Evolutionary conservation across 2,888 invertebrate genomes (phyloP), one percentile per base, ranked within the genome.

Genomic region (Glyphotaelius pellucidus): DNA sequence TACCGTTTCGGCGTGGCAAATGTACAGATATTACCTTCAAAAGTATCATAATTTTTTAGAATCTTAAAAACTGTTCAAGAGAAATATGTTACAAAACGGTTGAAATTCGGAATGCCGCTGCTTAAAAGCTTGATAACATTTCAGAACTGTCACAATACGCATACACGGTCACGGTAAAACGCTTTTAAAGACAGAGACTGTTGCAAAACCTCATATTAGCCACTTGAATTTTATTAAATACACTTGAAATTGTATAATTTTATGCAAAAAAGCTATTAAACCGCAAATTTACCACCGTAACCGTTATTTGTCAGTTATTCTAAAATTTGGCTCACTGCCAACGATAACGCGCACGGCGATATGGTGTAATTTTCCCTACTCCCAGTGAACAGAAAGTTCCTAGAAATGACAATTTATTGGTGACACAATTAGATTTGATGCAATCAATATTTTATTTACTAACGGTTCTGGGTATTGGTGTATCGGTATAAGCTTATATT

Each of bases 291-390:
- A 67, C 7, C 67, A 25, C 7, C 67, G 25, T 67, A 25, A 67
- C 25, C 14, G 5, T 52, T 15, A 14, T 52, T 52, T 19, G 25
- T 30, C 15, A 47, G 47, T 83, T 83, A 12, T 35, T 31, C 19
- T 31, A 15, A 83, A 83, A 35, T 86, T 86, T 47, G 47, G 79
- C 14, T 3, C 89, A 47, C 80, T 42, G 90, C 90, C 90, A 90
- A 81, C 47, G 38, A 25, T 81, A 42, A 80, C 31, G 81, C 30
- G 90, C 90, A 81, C 67, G 25, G 52, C 42, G 47, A 31, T 90
- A 79, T 90, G 42, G 52, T 47, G 67, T 83, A 88, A 91, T 88
- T 90, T n/a, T 91, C 80, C 25, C 7, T 9, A 25, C 67, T 67
- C 67, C 67, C 67, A 67, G 4, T 52, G 52, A 19, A 52, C 19